Evolutionary conservation across 1,140 invertebrate genomes (phyloP).

Genomic region (Octopus bimaculoides): DNA sequence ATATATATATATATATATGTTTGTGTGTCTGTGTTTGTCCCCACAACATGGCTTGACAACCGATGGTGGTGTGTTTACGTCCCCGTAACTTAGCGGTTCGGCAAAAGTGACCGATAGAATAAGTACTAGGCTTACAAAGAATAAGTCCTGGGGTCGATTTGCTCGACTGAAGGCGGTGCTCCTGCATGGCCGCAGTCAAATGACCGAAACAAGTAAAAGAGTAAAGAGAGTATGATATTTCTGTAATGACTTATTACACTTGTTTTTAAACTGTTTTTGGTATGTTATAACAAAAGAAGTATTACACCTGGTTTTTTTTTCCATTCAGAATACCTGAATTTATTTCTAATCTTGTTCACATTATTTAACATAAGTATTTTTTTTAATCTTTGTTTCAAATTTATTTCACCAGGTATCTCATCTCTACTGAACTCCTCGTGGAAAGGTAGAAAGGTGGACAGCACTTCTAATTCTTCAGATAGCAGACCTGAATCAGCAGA

Average conservation of each 20-base stretch:
- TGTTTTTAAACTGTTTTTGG: not conserved
- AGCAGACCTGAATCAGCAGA: constrained; percentile 12
- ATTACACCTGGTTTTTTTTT: not conserved
- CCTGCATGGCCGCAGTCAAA: too few species aligned
- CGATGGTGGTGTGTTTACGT: too few species aligned
- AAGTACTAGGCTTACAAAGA: too few species aligned
- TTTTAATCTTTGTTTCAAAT: not conserved
- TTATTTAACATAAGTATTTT: not conserved
- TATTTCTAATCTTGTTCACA: not conserved
- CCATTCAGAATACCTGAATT: not conserved
- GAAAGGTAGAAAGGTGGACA: constrained; percentile 11
- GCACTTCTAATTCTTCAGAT: not conserved
- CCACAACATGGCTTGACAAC: too few species aligned
- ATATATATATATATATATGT: too few species aligned
- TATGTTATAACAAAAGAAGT: not conserved
- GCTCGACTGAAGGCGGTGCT: too few species aligned
- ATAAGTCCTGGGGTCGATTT: too few species aligned
- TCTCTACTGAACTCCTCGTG: constrained; percentile 13
- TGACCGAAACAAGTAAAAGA: too few species aligned
- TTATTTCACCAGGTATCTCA: constrained; percentile 23
- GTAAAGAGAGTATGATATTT: too few species aligned
- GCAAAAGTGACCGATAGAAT: too few species aligned
- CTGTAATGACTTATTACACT: not conserved
- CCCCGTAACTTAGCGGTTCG: too few species aligned
- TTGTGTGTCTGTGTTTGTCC: too few species aligned